phyloP scores from a whole-genome alignment of 2,888 invertebrate genomes.

The Lamproptera curius region DNA sequence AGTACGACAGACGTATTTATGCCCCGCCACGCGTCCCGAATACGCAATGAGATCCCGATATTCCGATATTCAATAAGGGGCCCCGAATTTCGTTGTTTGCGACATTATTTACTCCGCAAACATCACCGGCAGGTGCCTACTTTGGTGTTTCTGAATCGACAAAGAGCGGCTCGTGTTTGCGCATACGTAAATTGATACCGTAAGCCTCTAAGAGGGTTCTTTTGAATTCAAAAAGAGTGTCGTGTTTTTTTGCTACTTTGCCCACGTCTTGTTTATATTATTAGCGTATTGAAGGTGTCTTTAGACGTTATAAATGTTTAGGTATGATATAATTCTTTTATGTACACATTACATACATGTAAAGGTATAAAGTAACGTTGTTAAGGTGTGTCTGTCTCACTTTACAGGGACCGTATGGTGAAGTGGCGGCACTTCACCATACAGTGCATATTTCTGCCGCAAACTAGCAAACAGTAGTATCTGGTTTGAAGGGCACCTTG shows the following conservation, averaged over 20 bases:
- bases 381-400: too few species aligned
- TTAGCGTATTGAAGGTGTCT: slow-evolving; percentile 8
- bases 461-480: too few species aligned
- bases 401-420: too few species aligned
- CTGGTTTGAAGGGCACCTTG: too few species aligned
- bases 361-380: too few species aligned
- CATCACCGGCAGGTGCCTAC: slow-evolving; percentile 59
- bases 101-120: slow-evolving; percentile 54
- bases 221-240: slow-evolving; percentile 28
- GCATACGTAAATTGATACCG: slow-evolving; percentile 48
- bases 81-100: slow-evolving; percentile 40
- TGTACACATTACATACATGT: too few species aligned
- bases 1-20: slow-evolving; percentile 75
- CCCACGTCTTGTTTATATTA: slow-evolving; percentile 16
- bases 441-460: too few species aligned
- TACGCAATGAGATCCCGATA: slow-evolving; percentile 60
- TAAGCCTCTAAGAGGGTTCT: slow-evolving; percentile 30
- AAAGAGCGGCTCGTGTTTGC: slow-evolving; percentile 40
- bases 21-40: slow-evolving; percentile 65
- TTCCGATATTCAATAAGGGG: slow-evolving; percentile 51
- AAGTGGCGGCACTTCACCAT: too few species aligned
- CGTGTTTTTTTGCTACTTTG: slow-evolving; percentile 20
- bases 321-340: too few species aligned
- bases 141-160: slow-evolving; percentile 45
- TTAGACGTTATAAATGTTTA: background rate